Conservation (phyloP, 2,888 invertebrate genomes). For the Drosophila phalerata region DNA sequence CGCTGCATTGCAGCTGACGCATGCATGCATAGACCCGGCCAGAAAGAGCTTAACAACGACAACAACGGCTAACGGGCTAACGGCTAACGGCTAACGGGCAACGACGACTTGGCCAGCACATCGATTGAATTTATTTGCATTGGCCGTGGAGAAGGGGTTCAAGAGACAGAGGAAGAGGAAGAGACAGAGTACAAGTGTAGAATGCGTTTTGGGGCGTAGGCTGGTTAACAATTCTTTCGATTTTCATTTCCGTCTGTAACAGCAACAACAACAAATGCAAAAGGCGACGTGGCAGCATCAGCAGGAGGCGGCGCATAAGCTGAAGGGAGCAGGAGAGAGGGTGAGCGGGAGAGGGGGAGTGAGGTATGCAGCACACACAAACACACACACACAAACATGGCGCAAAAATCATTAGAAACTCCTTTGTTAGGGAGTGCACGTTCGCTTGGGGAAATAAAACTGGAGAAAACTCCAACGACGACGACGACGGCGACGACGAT, state of each 20-base stretch:
- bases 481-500: conserved; percentile 7
- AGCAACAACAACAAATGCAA: conserved; percentile 48
- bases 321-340: background rate
- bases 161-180: background rate
- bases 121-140: conserved; percentile 83
- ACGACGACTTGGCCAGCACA: conserved; percentile 70
- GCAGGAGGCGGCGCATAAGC: conserved; percentile 3
- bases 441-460: conserved; percentile 68
- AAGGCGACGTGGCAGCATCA: conserved; percentile 25
- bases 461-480: conserved; percentile 65
- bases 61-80: conserved; percentile 21
- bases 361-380: conserved; percentile 31
- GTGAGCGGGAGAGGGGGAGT: conserved; percentile 8
- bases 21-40: conserved; percentile 42
- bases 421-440: conserved; percentile 77
- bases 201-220: conserved; percentile 34
- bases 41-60: conserved; percentile 57
- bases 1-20: conserved; percentile 66
- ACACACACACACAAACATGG: conserved; percentile 77
- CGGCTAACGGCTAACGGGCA: conserved; percentile 47
- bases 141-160: conserved; percentile 30
- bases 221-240: conserved; percentile 79
- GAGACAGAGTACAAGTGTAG: conserved; percentile 20
- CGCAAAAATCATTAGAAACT: conserved; percentile 83
- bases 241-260: conserved; percentile 78